Evolutionary conservation across 2,888 invertebrate genomes (phyloP).

Genomic region (Zhengitettix transpicula): DNA sequence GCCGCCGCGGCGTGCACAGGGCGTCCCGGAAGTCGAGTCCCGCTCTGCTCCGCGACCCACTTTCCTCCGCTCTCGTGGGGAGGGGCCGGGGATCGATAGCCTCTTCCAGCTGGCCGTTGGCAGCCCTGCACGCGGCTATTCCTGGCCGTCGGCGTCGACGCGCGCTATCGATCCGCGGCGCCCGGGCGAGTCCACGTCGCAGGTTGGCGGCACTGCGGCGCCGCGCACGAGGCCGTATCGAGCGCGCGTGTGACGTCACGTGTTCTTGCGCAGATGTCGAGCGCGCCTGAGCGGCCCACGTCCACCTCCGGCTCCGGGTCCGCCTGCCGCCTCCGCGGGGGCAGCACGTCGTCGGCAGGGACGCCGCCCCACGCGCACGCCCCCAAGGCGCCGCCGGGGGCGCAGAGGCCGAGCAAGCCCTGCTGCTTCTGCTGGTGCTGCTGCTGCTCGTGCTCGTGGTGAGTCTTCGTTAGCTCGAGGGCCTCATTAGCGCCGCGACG

Average conservation of each 20-base stretch:
- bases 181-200: too few relatives aligned
- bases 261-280: conserved; percentile 11
- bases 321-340: conserved; percentile 13
- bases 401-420: conserved; percentile 27
- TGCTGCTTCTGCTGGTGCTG: conserved; percentile 54
- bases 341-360: conserved; percentile 20
- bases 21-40: too few relatives aligned
- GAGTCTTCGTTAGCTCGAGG: conserved; percentile 19
- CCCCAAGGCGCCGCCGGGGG: conserved; percentile 8
- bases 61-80: too few relatives aligned
- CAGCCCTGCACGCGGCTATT: not conserved
- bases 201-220: too few relatives aligned
- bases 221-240: too few relatives aligned
- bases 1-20: too few relatives aligned
- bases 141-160: not conserved
- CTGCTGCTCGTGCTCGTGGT: conserved; percentile 55
- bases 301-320: conserved; percentile 7
- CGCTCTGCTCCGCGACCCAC: too few relatives aligned
- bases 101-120: not conserved
- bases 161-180: too few relatives aligned
- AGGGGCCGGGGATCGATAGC: too few relatives aligned
- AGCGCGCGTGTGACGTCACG: too few relatives aligned
- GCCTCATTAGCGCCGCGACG: not conserved
- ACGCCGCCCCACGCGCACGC: conserved; percentile 12
- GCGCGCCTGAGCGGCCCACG: conserved; percentile 9